phyloP scores from a whole-genome alignment of 1,140 invertebrate genomes.

The Scaptomyza hsui region DNA sequence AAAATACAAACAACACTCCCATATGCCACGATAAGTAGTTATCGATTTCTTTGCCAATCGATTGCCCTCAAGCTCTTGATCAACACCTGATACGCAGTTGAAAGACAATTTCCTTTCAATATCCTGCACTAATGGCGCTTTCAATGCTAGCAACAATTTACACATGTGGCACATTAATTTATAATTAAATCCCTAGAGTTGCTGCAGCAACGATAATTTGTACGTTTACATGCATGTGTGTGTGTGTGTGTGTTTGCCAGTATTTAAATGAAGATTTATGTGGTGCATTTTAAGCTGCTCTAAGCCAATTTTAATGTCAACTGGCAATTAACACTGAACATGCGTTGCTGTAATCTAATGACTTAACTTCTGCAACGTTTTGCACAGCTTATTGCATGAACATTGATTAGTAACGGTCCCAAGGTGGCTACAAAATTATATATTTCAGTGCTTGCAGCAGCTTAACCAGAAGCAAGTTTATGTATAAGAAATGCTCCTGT shows the following conservation, averaged over 20 bases:
- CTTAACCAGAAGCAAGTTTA: slow-evolving; percentile 7
- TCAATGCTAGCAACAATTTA: not conserved
- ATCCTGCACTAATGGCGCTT: not conserved
- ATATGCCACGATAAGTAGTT: not conserved
- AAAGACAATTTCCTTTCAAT: not conserved
- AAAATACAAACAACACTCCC: too few species aligned
- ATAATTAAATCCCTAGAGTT: slow-evolving; percentile 9
- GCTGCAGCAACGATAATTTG: slow-evolving; percentile 1
- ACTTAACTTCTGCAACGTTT: slow-evolving; percentile 7
- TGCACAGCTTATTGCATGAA: slow-evolving; percentile 2
- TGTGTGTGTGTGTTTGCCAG: too few species aligned
- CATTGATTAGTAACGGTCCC: slow-evolving; percentile 12
- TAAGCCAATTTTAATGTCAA: not conserved
- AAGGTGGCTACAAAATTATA: not conserved
- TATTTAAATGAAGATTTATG: slow-evolving; percentile 8
- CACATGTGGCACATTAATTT: not conserved
- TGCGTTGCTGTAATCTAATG: not conserved
- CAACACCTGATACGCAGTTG: not conserved
- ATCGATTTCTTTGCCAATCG: slow-evolving; percentile 9
- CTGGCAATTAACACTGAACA: slow-evolving; percentile 5
- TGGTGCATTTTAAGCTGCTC: not conserved
- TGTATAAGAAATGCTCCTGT: not conserved
- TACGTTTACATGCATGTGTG: too few species aligned
- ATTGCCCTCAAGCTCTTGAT: not conserved
- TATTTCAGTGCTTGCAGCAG: slow-evolving; percentile 4